Evolutionary conservation across 35 echinoderm and acorn worm genomes (phyloP).

Genomic region (Heliocidaris erythrogramma): DNA sequence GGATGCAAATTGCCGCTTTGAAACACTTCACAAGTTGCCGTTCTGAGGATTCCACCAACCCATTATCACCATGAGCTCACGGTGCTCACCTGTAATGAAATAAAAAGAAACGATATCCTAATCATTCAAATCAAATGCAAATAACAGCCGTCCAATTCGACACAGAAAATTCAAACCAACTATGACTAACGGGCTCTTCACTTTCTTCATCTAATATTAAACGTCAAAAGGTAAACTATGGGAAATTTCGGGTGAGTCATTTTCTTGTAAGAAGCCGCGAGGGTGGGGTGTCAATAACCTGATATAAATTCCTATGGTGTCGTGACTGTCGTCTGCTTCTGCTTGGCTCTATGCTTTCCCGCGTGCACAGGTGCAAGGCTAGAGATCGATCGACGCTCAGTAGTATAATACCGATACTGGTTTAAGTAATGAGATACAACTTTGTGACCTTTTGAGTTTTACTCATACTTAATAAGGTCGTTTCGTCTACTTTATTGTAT

Average conservation of each 20-base stretch:
- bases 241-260: background rate
- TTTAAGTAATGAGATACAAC: no score
- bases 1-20: background rate
- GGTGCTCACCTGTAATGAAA: background rate
- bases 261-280: background rate
- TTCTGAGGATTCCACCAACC: background rate
- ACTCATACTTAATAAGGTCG: no score
- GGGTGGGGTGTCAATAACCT: slow-evolving; percentile 7
- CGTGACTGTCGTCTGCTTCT: no score
- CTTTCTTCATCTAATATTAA: slow-evolving; percentile 10
- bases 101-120: background rate
- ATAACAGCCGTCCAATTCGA: background rate
- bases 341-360: background rate
- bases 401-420: no score
- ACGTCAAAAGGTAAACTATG: slow-evolving; percentile 9
- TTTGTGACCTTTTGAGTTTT: no score
- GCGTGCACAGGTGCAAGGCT: no score
- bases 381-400: no score
- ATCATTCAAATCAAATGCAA: slow-evolving; percentile 7
- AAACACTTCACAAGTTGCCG: background rate
- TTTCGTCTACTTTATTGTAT: no score
- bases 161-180: slow-evolving; percentile 8
- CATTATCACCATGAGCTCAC: background rate
- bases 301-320: background rate
- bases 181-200: slow-evolving; percentile 22